Evolutionary conservation across 2,113 vertebrate species (phyloP).

Genomic region (Zootoca vivipara): DNA sequence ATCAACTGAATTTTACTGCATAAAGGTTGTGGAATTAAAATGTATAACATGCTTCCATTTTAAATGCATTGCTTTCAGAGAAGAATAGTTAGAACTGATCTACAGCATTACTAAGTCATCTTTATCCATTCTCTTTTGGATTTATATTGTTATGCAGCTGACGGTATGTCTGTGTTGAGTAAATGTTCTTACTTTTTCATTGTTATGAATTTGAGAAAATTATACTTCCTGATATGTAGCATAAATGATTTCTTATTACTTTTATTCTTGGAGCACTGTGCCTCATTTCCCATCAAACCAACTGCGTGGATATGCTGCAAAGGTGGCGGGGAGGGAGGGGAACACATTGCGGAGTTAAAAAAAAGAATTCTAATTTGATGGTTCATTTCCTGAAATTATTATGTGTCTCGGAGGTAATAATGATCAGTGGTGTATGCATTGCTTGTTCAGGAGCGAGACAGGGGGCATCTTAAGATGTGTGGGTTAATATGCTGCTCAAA

Average conservation of each 20-base stretch:
- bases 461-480: not conserved
- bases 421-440: constrained; percentile 39
- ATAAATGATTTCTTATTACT: constrained; percentile 44
- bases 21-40: not conserved
- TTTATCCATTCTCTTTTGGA: constrained; percentile 24
- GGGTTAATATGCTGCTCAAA: constrained; percentile 37
- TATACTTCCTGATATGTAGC: constrained; percentile 32
- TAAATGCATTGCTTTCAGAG: not conserved
- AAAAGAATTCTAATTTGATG: constrained; percentile 53
- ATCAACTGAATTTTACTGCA: not conserved
- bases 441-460: constrained; percentile 44
- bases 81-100: not conserved
- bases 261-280: constrained; percentile 45
- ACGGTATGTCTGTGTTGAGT: constrained; percentile 2
- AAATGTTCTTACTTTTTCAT: constrained; percentile 47
- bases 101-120: constrained; percentile 4
- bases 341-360: not conserved
- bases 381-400: constrained; percentile 60
- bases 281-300: constrained; percentile 55
- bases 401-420: constrained; percentile 49
- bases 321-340: not conserved
- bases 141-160: constrained; percentile 11
- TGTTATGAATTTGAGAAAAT: constrained; percentile 49
- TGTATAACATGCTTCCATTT: not conserved
- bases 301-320: constrained; percentile 31